These are phyloP conservation scores for Cottus gobio DNA, from an alignment of 2,113 vertebrate species.

Conservation along the genomic window DNA sequence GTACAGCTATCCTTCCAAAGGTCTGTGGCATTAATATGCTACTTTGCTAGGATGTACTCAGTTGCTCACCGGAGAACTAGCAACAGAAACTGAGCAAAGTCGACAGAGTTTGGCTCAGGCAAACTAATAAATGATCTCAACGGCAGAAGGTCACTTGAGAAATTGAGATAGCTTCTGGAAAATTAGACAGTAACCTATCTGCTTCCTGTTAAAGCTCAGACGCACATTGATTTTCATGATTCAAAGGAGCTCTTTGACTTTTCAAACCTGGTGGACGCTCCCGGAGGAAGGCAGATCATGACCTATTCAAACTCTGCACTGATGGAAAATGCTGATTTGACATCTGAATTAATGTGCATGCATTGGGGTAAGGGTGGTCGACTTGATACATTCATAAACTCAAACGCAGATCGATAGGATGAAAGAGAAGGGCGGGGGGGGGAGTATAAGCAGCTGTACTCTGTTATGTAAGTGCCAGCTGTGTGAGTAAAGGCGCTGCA, in stretches of 20 bases:
- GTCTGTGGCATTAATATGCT: conserved; percentile 30
- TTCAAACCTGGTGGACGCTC: conserved; percentile 27
- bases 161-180: conserved; percentile 55
- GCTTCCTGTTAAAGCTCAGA: conserved; percentile 54
- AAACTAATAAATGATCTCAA: conserved; percentile 54
- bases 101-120: conserved; percentile 28
- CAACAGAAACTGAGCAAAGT: conserved; percentile 17
- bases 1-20: conserved; percentile 5
- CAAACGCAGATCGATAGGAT: conserved; percentile 41
- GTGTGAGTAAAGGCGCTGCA: conserved; percentile 47
- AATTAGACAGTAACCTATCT: conserved; percentile 56
- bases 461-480: conserved; percentile 72
- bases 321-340: conserved; percentile 39
- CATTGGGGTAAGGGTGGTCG: neutral
- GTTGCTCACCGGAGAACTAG: conserved; percentile 16
- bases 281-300: conserved; percentile 40
- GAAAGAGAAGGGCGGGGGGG: conserved; percentile 9
- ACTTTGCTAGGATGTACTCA: neutral
- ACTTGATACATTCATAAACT: conserved; percentile 18
- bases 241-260: conserved; percentile 63
- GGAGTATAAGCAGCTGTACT: conserved; percentile 1
- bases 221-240: conserved; percentile 61
- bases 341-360: conserved; percentile 33
- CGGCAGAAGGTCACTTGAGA: conserved; percentile 65
- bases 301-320: conserved; percentile 49